These are phyloP conservation scores for Flabesymbios commensalis DNA, from an alignment of 2,888 invertebrate species.

Conservation along the genomic window DNA sequence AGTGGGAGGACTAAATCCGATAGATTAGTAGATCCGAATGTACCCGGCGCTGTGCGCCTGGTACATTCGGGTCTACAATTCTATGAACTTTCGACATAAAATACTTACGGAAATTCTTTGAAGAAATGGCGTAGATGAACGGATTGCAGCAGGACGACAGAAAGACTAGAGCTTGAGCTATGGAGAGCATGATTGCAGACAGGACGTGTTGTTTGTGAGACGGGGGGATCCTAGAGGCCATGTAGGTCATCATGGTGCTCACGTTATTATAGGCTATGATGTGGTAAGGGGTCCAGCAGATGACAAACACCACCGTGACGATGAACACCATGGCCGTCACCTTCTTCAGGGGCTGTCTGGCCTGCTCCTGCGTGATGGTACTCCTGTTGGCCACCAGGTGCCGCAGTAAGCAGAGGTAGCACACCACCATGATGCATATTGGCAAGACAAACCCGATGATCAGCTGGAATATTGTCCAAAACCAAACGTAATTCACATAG, in stretches of 20 bases:
- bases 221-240: background rate
- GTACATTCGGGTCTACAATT: too few relatives aligned
- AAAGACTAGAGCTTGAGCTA: conserved; percentile 30
- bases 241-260: background rate
- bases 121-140: conserved; percentile 28
- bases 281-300: conserved; percentile 33
- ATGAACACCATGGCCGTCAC: conserved; percentile 29
- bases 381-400: conserved; percentile 11
- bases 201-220: background rate
- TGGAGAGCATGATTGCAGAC: conserved; percentile 10
- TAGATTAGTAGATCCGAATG: too few relatives aligned
- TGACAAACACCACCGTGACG: conserved; percentile 27
- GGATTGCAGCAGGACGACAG: conserved; percentile 29
- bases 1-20: background rate
- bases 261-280: conserved; percentile 20
- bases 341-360: conserved; percentile 19
- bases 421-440: conserved; percentile 29
- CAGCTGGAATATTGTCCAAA: conserved; percentile 28
- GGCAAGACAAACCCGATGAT: conserved; percentile 27
- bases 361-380: background rate
- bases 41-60: too few relatives aligned
- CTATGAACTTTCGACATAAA: too few relatives aligned
- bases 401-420: conserved; percentile 23
- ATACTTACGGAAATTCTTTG: conserved; percentile 31
- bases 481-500: conserved; percentile 15